These are phyloP conservation scores for Hyaena hyaena DNA, from an alignment of 2,113 vertebrate species.

Conservation along the genomic window DNA sequence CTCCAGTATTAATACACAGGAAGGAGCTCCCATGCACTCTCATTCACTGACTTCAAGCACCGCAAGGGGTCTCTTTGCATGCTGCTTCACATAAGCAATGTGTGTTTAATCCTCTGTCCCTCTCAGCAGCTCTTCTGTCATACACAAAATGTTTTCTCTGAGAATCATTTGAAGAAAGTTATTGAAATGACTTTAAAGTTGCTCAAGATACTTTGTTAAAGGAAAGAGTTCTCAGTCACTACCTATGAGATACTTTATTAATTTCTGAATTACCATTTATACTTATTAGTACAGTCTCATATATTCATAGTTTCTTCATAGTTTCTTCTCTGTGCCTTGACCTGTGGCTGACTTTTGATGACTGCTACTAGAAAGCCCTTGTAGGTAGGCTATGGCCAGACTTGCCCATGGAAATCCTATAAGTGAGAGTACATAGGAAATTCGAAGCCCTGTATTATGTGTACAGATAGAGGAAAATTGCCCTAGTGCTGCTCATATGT, in stretches of 20 bases:
- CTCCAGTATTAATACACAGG: not conserved
- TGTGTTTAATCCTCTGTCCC: not conserved
- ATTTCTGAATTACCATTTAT: slow-evolving; percentile 24
- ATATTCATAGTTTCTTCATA: slow-evolving; percentile 45
- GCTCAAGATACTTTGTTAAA: slow-evolving; percentile 45
- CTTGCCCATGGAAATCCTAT: too few relatives aligned
- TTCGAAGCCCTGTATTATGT: too few relatives aligned
- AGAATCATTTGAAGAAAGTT: slow-evolving; percentile 30
- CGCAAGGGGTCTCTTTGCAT: slow-evolving; percentile 9
- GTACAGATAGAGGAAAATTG: too few relatives aligned
- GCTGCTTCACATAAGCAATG: slow-evolving; percentile 20
- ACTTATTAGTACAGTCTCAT: not conserved
- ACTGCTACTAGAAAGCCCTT: too few relatives aligned
- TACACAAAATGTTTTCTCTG: not conserved
- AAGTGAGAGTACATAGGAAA: too few relatives aligned
- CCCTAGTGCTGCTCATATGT: not conserved
- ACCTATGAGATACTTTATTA: slow-evolving; percentile 34
- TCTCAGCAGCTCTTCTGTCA: not conserved
- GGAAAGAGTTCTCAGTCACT: slow-evolving; percentile 3
- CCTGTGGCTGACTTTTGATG: too few relatives aligned
- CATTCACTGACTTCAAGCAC: not conserved
- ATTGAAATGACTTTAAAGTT: slow-evolving; percentile 50
- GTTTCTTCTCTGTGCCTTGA: too few relatives aligned
- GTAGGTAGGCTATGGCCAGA: too few relatives aligned
- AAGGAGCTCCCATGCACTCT: not conserved